phyloP scores from a whole-genome alignment of 2,113 vertebrate species.

The Benthochromis sp. region DNA sequence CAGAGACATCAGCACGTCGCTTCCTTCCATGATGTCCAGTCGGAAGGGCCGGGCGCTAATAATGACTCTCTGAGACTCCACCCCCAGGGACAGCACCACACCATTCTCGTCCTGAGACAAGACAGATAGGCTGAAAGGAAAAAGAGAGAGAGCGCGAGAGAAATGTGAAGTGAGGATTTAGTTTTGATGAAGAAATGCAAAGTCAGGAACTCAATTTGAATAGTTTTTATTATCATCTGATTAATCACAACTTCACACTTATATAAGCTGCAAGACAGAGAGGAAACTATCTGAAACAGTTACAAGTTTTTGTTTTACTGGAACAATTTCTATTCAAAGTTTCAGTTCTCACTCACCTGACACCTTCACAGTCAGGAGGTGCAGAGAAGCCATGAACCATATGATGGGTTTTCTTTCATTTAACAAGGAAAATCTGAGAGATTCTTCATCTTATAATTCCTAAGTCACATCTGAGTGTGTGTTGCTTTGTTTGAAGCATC shows the following conservation, averaged over 20 bases:
- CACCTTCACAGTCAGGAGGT: neutral
- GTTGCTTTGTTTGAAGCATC: neutral
- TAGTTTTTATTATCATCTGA: neutral
- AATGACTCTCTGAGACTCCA: slow-evolving; percentile 76
- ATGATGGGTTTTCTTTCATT: neutral
- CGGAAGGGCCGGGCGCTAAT: slow-evolving; percentile 82
- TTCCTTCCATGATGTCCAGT: slow-evolving; percentile 81
- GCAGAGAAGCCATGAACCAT: neutral
- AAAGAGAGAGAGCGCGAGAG: neutral
- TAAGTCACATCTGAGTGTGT: accelerated
- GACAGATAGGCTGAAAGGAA: slow-evolving; percentile 71
- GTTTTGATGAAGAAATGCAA: neutral
- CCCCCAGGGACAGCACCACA: slow-evolving; percentile 77
- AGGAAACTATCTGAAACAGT: neutral
- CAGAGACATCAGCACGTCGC: slow-evolving; percentile 82
- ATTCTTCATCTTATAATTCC: neutral
- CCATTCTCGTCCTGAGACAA: slow-evolving; percentile 81
- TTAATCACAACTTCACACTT: accelerated
- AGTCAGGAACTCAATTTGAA: neutral
- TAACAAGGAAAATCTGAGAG: neutral
- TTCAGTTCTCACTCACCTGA: neutral
- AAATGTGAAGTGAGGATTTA: neutral
- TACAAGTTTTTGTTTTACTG: neutral
- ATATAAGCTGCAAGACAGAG: neutral
- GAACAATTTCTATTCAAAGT: neutral